These are phyloP conservation scores for Chloroceryle aenea DNA, from an alignment of 2,113 vertebrate species.

Conservation along the genomic window DNA sequence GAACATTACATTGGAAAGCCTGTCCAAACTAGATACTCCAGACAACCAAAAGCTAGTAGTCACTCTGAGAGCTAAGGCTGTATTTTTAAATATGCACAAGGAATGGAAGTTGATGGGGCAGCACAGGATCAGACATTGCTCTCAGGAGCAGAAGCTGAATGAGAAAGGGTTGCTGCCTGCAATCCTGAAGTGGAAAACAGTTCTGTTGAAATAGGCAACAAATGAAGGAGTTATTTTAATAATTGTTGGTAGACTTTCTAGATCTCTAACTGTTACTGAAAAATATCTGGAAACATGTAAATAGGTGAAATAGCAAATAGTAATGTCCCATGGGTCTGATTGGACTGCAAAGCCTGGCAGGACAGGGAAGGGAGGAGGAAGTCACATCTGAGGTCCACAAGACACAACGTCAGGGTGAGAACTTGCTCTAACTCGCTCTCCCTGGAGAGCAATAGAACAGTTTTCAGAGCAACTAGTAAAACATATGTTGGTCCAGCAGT, in stretches of 20 bases:
- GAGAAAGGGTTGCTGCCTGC: not conserved
- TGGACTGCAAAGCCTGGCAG: not conserved
- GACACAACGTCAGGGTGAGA: slow-evolving; percentile 3
- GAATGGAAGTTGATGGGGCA: not conserved
- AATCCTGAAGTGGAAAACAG: not conserved
- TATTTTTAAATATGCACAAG: not conserved
- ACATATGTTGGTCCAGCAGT: not conserved
- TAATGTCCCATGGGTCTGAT: not conserved
- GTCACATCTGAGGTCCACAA: not conserved
- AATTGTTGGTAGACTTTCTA: not conserved
- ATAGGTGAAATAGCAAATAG: not conserved
- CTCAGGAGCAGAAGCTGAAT: not conserved
- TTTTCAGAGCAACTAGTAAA: slow-evolving; percentile 25
- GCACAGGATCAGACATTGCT: not conserved
- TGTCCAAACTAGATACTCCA: not conserved
- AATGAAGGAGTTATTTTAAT: not conserved
- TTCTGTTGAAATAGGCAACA: not conserved
- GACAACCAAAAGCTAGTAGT: not conserved
- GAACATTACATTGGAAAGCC: not conserved
- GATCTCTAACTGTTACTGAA: not conserved
- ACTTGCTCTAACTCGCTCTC: slow-evolving; percentile 14
- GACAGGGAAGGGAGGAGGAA: not conserved
- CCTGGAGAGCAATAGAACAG: not conserved
- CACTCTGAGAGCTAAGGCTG: not conserved
- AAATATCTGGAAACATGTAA: not conserved